These are phyloP conservation scores for Xestia sexstrigata DNA, from an alignment of 2,888 invertebrate genomes.

Conservation along the genomic window DNA sequence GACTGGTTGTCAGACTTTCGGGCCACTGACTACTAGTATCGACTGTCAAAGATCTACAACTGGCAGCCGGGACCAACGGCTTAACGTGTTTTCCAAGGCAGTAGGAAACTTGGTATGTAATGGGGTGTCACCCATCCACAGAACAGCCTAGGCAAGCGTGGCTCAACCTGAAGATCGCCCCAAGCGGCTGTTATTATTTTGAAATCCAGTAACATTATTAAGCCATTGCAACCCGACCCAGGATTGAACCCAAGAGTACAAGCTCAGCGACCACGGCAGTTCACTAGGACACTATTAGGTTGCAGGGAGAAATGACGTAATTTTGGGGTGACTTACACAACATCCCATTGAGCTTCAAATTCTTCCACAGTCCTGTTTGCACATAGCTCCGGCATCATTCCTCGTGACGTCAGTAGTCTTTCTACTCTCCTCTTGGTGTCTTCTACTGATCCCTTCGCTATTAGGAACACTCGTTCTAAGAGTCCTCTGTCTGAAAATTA, in stretches of 20 bases:
- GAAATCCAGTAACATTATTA: no score
- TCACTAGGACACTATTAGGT: background rate
- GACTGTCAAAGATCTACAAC: no score
- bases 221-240: background rate
- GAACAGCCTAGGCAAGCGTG: no score
- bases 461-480: constrained; percentile 78
- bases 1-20: no score
- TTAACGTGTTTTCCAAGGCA: no score
- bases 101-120: no score
- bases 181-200: no score
- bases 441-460: constrained; percentile 82
- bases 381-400: constrained; percentile 82
- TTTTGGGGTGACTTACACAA: constrained; percentile 74
- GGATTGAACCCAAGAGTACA: background rate
- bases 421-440: constrained; percentile 81
- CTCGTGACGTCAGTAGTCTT: constrained; percentile 79
- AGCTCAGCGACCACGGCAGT: background rate
- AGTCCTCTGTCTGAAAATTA: constrained; percentile 72
- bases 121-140: no score
- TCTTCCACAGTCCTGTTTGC: constrained; percentile 78
- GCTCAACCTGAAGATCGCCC: no score
- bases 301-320: background rate
- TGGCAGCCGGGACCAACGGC: no score
- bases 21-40: no score
- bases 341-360: constrained; percentile 74